phyloP scores from a whole-genome alignment of 1,140 invertebrate species.

The Nasonia longicornis region DNA sequence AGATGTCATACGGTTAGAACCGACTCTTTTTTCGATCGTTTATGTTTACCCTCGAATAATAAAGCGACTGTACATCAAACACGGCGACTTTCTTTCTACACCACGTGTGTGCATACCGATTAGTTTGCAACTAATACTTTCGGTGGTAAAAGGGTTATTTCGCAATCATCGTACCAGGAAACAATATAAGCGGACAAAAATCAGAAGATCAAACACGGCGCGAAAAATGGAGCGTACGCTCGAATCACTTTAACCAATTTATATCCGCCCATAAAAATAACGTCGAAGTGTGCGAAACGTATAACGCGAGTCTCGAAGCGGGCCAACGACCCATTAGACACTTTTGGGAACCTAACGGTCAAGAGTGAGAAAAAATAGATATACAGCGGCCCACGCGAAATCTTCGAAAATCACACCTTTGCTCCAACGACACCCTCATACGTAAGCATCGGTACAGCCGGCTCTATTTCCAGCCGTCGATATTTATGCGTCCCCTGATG shows the following conservation, averaged over 20 bases:
- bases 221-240: background rate
- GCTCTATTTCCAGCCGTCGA: background rate
- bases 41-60: too few species aligned
- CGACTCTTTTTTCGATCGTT: too few species aligned
- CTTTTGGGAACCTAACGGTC: background rate
- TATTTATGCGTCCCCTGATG: background rate
- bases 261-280: background rate
- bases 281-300: background rate
- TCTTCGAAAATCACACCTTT: background rate
- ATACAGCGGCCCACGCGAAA: background rate
- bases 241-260: slow-evolving; percentile 1
- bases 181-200: background rate
- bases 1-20: too few species aligned
- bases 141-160: too few species aligned
- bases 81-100: too few species aligned
- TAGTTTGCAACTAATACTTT: too few species aligned
- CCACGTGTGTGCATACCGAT: too few species aligned
- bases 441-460: background rate
- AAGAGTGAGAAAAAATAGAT: background rate
- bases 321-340: background rate
- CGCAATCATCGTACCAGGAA: background rate
- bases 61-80: too few species aligned
- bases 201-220: background rate
- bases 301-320: background rate
- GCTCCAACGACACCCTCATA: background rate